Percentiles rank a stretch among this genome's conserved stretches.
Evolutionary conservation across 1,140 invertebrate species (phyloP).

Genomic region (Penaeus vannamei): DNA sequence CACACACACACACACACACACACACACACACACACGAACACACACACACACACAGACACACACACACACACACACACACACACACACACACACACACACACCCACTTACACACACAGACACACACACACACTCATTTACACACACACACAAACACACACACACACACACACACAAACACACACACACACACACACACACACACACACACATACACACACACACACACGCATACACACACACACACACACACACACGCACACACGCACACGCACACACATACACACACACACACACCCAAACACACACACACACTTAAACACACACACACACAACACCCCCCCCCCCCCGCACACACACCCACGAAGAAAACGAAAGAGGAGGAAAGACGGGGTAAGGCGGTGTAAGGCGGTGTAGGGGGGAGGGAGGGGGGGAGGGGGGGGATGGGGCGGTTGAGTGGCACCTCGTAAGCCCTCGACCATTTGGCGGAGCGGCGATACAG

Average conservation of each 20-base stretch:
- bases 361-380: not conserved
- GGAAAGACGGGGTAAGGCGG: no score
- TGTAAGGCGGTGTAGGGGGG: not conserved
- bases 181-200: slow-evolving; percentile 3
- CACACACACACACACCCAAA: not conserved
- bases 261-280: not conserved
- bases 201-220: slow-evolving; percentile 33
- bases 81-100: no score
- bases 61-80: no score
- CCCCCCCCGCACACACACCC: not conserved
- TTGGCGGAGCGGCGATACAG: not conserved
- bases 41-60: no score
- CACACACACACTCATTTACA: not conserved
- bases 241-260: not conserved
- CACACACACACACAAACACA: not conserved
- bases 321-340: not conserved
- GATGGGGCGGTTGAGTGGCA: no score
- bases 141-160: not conserved
- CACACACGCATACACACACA: not conserved
- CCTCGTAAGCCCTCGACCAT: not conserved
- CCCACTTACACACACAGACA: no score
- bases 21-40: no score
- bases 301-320: not conserved
- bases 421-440: no score
- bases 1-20: no score